These are phyloP conservation scores for Idaea dimidiata DNA, from an alignment of 2,888 invertebrate genomes.

Conservation along the genomic window DNA sequence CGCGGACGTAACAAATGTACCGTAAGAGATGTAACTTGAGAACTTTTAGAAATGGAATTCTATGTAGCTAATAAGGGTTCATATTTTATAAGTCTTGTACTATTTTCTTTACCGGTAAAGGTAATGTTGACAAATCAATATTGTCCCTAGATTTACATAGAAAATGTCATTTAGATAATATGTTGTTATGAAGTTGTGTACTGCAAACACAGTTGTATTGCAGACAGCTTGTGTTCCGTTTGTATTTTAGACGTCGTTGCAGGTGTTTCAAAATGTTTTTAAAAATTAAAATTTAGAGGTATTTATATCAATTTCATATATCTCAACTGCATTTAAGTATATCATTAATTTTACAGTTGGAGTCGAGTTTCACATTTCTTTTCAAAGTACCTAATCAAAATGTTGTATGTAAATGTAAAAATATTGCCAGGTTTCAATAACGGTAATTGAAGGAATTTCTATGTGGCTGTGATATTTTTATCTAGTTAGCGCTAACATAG, in stretches of 20 bases:
- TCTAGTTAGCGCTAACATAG: background rate
- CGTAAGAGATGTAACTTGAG: slow-evolving; percentile 51
- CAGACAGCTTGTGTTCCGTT: too few species aligned
- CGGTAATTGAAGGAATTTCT: background rate
- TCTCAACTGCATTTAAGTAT: background rate
- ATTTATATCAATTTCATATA: too few species aligned
- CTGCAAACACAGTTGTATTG: too few species aligned
- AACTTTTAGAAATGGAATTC: slow-evolving; percentile 44
- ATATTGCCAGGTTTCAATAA: background rate
- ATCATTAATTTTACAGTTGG: background rate
- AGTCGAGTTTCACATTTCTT: background rate
- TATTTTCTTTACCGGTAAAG: background rate
- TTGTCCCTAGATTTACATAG: background rate
- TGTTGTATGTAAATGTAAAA: background rate
- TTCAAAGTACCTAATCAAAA: background rate
- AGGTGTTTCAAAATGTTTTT: too few species aligned
- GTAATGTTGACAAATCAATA: background rate
- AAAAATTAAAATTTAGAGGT: too few species aligned
- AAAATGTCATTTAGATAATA: too few species aligned
- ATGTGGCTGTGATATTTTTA: background rate
- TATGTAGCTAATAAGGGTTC: slow-evolving; percentile 40
- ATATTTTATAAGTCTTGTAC: slow-evolving; percentile 20
- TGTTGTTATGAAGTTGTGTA: too few species aligned
- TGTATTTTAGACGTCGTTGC: too few species aligned
- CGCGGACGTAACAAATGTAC: slow-evolving; percentile 48